Conservation (phyloP, 1,140 invertebrate species). For the Hestina assimilis region DNA sequence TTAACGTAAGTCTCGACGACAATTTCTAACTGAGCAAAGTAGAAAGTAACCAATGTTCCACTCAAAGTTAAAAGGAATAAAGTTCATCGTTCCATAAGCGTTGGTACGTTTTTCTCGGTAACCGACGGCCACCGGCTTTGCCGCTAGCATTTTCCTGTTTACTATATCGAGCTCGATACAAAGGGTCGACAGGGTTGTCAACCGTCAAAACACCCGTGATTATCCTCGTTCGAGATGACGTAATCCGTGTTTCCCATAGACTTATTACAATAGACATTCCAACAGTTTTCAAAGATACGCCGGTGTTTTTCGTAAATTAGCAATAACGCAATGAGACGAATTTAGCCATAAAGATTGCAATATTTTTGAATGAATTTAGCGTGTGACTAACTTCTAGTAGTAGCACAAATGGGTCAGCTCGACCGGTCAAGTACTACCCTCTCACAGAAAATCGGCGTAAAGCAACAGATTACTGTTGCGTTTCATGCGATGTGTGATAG, state of each 20-base stretch:
- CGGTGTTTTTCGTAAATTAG: too few species aligned
- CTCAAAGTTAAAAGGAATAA: not conserved
- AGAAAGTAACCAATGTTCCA: not conserved
- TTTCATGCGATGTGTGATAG: too few species aligned
- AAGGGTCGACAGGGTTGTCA: conserved; percentile 16
- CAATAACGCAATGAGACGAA: too few species aligned
- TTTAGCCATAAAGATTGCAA: too few species aligned
- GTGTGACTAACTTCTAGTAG: too few species aligned
- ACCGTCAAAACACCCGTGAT: not conserved
- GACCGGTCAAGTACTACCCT: too few species aligned
- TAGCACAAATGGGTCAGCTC: too few species aligned
- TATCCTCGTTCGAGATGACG: not conserved
- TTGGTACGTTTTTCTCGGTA: not conserved
- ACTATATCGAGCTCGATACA: conserved; percentile 29
- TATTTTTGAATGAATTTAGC: too few species aligned
- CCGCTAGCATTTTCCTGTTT: conserved; percentile 50
- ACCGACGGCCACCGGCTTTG: conserved; percentile 29
- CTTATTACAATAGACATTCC: too few species aligned
- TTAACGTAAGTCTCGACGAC: conserved; percentile 19
- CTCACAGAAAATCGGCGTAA: too few species aligned
- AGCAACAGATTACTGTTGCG: too few species aligned
- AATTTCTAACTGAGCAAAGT: not conserved
- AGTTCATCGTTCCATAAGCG: not conserved
- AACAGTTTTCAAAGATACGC: too few species aligned
- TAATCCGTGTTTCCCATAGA: not conserved